These are phyloP conservation scores for Chaenodraco wilsoni DNA, from an alignment of 2,797 vertebrate genomes.

Conservation along the genomic window DNA sequence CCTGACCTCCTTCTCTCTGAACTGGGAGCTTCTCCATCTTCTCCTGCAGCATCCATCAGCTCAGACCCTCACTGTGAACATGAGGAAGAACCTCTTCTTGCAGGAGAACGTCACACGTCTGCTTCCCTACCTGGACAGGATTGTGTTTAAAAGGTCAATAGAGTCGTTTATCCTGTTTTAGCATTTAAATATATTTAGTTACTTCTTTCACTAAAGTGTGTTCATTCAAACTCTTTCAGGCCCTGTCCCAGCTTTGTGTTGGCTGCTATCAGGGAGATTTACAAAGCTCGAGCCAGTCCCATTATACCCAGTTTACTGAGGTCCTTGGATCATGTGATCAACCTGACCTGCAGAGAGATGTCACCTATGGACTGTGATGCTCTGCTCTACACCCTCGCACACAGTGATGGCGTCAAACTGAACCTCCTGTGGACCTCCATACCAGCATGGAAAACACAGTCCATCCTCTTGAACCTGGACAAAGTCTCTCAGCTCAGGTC, in stretches of 20 bases:
- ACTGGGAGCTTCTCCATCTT: slow-evolving; percentile 58
- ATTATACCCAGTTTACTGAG: slow-evolving; percentile 46
- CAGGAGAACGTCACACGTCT: background rate
- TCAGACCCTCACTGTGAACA: slow-evolving; percentile 52
- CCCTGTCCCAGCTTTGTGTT: slow-evolving; percentile 39
- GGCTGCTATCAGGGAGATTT: no score
- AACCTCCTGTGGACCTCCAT: slow-evolving; percentile 65
- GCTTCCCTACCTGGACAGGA: slow-evolving; percentile 30
- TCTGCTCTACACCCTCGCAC: slow-evolving; percentile 62
- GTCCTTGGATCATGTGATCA: slow-evolving; percentile 54
- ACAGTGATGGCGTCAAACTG: slow-evolving; percentile 60
- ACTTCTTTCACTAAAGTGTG: no score
- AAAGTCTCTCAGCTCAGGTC: slow-evolving; percentile 44
- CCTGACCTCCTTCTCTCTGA: slow-evolving; percentile 58
- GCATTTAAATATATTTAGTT: no score
- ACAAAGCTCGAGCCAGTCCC: no score
- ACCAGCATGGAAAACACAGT: slow-evolving; percentile 12
- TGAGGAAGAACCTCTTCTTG: slow-evolving; percentile 45
- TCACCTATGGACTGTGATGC: slow-evolving; percentile 61
- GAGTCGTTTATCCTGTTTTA: no score
- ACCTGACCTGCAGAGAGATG: slow-evolving; percentile 63
- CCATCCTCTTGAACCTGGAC: slow-evolving; percentile 27
- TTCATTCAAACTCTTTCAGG: slow-evolving; percentile 17
- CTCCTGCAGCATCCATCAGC: slow-evolving; percentile 51
- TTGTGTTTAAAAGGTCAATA: slow-evolving; percentile 18